Evolutionary conservation across 2,888 invertebrate genomes (phyloP).

Genomic region (Poecilus cupreus): DNA sequence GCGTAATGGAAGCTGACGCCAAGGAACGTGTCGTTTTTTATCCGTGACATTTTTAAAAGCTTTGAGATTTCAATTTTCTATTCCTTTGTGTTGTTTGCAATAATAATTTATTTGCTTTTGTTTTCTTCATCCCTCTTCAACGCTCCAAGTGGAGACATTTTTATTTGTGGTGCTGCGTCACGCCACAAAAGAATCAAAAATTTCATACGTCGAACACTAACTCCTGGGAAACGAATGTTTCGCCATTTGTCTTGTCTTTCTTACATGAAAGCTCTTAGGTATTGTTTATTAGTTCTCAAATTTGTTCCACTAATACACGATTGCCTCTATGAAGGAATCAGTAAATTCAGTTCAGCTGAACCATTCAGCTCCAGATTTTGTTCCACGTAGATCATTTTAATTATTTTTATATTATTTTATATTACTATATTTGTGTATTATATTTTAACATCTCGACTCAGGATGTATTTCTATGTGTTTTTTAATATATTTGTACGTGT

Average conservation of each 20-base stretch:
- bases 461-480: too few species aligned
- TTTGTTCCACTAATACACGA: background rate
- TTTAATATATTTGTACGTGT: too few species aligned
- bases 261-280: background rate
- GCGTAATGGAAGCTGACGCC: constrained; percentile 59
- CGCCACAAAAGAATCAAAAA: constrained; percentile 23
- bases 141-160: constrained; percentile 3
- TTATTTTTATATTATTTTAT: too few species aligned
- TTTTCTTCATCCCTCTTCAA: constrained; percentile 30
- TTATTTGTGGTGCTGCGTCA: constrained; percentile 11
- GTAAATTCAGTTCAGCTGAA: too few species aligned
- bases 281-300: background rate
- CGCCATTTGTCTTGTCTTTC: background rate
- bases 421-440: too few species aligned
- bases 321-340: too few species aligned
- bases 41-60: constrained; percentile 59
- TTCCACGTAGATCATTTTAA: too few species aligned
- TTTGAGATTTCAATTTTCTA: constrained; percentile 59
- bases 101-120: constrained; percentile 56
- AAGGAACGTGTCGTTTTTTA: constrained; percentile 58
- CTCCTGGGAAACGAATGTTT: background rate
- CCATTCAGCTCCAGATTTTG: too few species aligned
- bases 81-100: constrained; percentile 56
- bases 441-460: too few species aligned
- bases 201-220: background rate